Conservation (phyloP, 2,888 invertebrate genomes). For the Tribolium freemani region DNA sequence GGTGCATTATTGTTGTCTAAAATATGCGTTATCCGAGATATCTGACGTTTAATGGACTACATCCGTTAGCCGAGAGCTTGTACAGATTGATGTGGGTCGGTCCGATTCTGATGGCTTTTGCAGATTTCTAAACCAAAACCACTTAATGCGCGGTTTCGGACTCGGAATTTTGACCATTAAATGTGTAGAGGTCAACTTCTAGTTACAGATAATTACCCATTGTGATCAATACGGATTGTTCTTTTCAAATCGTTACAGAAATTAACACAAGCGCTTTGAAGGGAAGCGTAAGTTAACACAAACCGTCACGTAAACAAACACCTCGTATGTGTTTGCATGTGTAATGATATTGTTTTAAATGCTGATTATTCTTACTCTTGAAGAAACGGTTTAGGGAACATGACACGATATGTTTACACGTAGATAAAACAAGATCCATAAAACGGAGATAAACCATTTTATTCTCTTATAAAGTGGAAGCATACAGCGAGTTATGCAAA, state of each 20-base stretch:
- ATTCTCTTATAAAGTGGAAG: neutral
- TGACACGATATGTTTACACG: too few relatives aligned
- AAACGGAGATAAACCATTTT: neutral
- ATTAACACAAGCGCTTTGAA: too few relatives aligned
- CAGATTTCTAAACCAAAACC: constrained; percentile 48
- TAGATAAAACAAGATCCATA: neutral
- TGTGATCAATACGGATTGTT: too few relatives aligned
- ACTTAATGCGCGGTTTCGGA: constrained; percentile 37
- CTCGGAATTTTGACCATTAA: constrained; percentile 35
- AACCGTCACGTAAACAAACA: too few relatives aligned
- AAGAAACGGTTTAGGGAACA: too few relatives aligned
- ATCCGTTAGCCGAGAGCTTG: constrained; percentile 40
- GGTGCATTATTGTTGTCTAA: constrained; percentile 15
- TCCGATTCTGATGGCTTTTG: constrained; percentile 48
- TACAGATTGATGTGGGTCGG: constrained; percentile 49
- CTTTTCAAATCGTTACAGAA: too few relatives aligned
- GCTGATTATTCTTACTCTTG: too few relatives aligned
- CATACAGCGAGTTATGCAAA: neutral
- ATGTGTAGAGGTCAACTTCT: constrained; percentile 24
- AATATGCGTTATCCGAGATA: constrained; percentile 28
- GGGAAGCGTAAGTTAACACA: too few relatives aligned
- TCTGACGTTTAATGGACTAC: constrained; percentile 38
- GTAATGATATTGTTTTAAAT: too few relatives aligned
- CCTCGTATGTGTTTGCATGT: too few relatives aligned
- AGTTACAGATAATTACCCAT: constrained; percentile 26